Evolutionary conservation across 2,113 vertebrate species (phyloP).

Genomic region (Taxidea taxus): DNA sequence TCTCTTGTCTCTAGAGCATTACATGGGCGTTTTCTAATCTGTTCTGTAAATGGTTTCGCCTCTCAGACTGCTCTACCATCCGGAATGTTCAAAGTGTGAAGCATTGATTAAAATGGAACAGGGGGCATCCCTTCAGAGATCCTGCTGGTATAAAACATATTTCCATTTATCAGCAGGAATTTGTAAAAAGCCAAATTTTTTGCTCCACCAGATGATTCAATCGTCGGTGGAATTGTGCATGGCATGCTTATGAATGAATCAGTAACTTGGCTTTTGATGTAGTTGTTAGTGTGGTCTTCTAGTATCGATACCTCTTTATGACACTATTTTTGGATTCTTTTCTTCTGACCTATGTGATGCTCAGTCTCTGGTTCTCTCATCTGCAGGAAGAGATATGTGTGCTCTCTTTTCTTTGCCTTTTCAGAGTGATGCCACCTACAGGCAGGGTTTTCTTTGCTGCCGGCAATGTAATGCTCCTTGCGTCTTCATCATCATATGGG

Average conservation of each 20-base stretch:
- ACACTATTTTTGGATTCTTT: neutral
- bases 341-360: neutral
- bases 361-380: neutral
- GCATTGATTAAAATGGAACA: neutral
- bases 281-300: neutral
- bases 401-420: neutral
- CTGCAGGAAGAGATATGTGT: neutral
- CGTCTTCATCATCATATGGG: accelerated
- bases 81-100: neutral
- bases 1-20: neutral
- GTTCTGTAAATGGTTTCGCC: neutral
- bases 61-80: accelerated
- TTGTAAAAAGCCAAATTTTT: neutral
- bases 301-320: neutral
- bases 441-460: neutral
- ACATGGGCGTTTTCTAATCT: neutral
- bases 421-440: neutral
- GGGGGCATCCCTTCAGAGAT: accelerated
- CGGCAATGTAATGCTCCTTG: accelerated
- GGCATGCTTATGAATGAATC: too few species aligned
- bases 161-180: neutral
- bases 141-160: neutral
- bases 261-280: neutral
- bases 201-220: neutral
- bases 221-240: neutral